Evolutionary conservation across 2,113 vertebrate species (phyloP).

Genomic region (Climacteris rufus): DNA sequence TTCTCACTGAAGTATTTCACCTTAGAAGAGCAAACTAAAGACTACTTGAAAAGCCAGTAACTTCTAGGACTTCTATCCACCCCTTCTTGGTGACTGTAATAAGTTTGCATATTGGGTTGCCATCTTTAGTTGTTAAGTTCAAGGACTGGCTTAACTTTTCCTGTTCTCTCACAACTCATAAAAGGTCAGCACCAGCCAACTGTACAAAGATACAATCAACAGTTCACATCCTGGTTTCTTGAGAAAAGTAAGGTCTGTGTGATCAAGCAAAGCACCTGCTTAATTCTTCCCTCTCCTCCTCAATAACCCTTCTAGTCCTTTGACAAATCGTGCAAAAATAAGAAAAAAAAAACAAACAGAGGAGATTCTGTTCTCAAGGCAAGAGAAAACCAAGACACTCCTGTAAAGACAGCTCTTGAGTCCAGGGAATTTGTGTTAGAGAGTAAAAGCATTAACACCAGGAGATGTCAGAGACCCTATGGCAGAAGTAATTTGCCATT

Average conservation of each 20-base stretch:
- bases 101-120: neutral
- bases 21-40: neutral
- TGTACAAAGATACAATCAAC: neutral
- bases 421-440: neutral
- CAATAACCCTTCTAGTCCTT: neutral
- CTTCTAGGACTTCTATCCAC: neutral
- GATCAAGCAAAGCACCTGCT: neutral
- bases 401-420: neutral
- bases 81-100: neutral
- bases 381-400: neutral
- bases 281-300: neutral
- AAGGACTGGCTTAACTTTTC: neutral
- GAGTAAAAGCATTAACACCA: neutral
- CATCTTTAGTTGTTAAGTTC: neutral
- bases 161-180: neutral
- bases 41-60: neutral
- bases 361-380: neutral
- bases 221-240: neutral
- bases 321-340: neutral
- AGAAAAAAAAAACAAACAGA: too few relatives aligned
- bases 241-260: neutral
- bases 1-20: neutral
- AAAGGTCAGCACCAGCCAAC: neutral
- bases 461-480: neutral
- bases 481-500: neutral